Evolutionary conservation across 2,888 invertebrate genomes (phyloP).

Genomic region (Drosophila kokeensis): DNA sequence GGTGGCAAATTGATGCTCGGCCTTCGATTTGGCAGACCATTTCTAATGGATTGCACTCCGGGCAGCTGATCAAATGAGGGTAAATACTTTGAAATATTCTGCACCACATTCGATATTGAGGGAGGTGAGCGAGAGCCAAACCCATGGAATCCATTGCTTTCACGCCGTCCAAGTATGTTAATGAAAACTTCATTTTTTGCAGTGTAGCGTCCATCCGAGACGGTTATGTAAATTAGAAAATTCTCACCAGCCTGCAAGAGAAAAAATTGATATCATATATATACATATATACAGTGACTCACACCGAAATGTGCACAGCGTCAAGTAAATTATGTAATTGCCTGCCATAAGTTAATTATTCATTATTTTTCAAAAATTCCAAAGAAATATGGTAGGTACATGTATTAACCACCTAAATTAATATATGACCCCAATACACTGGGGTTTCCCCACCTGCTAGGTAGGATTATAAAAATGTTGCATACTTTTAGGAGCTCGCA

Average conservation of each 20-base stretch:
- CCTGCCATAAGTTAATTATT: too few species aligned
- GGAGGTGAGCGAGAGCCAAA: constrained; percentile 77
- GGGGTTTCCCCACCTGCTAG: too few species aligned
- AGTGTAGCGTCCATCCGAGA: constrained; percentile 88
- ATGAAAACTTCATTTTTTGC: constrained; percentile 90
- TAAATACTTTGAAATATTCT: constrained; percentile 82
- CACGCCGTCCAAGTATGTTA: constrained; percentile 85
- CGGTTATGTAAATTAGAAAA: constrained; percentile 89
- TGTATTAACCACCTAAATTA: too few species aligned
- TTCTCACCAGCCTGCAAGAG: constrained; percentile 87
- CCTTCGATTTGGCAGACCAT: constrained; percentile 77
- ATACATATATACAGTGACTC: too few species aligned
- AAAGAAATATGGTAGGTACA: too few species aligned
- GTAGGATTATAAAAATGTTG: too few species aligned
- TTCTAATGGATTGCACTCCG: constrained; percentile 83
- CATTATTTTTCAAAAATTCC: too few species aligned
- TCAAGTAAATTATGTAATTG: too few species aligned
- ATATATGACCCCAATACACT: too few species aligned
- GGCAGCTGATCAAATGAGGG: constrained; percentile 84
- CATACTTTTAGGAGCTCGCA: too few species aligned
- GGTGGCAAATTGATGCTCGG: constrained; percentile 68
- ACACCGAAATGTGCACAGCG: too few species aligned
- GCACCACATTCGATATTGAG: constrained; percentile 81
- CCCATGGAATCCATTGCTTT: constrained; percentile 58
- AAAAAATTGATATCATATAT: not conserved